These are phyloP conservation scores for Phyllostomus discolor DNA, from an alignment of 2,113 vertebrate species.

Conservation along the genomic window DNA sequence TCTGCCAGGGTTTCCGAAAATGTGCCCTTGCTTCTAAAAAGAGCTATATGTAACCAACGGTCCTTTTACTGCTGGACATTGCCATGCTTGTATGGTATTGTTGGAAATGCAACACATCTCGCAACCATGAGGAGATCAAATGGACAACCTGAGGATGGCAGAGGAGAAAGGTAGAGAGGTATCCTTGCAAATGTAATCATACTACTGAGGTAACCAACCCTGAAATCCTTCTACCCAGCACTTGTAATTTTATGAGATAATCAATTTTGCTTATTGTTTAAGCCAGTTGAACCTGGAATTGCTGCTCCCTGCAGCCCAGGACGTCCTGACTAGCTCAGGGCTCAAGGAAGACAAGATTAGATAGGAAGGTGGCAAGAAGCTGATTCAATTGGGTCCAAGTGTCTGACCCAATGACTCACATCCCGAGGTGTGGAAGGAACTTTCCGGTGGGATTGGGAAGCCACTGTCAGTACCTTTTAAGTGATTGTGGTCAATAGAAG, in stretches of 20 bases:
- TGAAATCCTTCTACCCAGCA: background rate
- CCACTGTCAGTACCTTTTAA: conserved; percentile 14
- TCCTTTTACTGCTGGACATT: background rate
- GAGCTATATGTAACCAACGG: background rate
- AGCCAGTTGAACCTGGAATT: background rate
- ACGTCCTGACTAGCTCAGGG: background rate
- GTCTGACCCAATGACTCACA: conserved; percentile 48
- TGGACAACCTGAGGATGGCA: background rate
- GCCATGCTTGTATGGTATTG: background rate
- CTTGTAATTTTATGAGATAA: background rate
- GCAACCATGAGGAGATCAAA: background rate
- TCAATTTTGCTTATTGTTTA: conserved; percentile 4
- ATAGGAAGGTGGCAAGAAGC: conserved; percentile 23
- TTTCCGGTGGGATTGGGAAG: conserved; percentile 3
- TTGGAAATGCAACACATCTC: background rate
- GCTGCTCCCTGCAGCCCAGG: background rate
- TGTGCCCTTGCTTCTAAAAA: background rate
- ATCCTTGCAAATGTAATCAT: background rate
- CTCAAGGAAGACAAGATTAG: conserved; percentile 39
- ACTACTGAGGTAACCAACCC: background rate
- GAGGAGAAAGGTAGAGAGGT: background rate
- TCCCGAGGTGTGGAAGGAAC: conserved; percentile 35
- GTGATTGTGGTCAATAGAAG: conserved; percentile 11
- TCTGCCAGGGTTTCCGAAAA: background rate
- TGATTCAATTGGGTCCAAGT: background rate